Evolutionary conservation across 1,140 invertebrate genomes (phyloP), one percentile per base, ranked within the genome.

Genomic region (Conus betulinus): DNA sequence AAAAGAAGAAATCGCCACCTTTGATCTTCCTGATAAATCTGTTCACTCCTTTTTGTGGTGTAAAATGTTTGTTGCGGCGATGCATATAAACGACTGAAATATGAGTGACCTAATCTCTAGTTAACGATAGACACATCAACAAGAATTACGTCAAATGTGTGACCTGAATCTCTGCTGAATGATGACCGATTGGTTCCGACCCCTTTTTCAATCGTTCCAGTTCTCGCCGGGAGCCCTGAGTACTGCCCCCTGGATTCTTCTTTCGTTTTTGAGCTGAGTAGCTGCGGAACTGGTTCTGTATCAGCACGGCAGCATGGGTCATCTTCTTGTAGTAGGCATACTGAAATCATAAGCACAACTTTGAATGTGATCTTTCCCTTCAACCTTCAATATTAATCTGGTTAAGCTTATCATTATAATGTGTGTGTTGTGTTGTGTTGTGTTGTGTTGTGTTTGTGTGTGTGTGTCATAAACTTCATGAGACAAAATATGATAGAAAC

Each of bases 181-280:
- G 82, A 94, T 94, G 67, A 95, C 94, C 76, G 94, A 94, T 84
- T 94, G 94, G 89, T 94, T 94, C n/a, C 93, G 91, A n/a, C 55
- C 94, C 94, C 89, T 94, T 94, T 89, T 95, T 95, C 60, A 94
- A 89, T 53, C 94, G 88, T 89, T 95, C 94, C 57, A 96, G 96
- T 92, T 97, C 96, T 91, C 97, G 97, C 96, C 96, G 98, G 95
- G 97, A 98, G 6, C 98, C 96, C 95, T 99, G 99, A 13, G 98
- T 98, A 94, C 99, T 99, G 95, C 99, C 98, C n/a, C 98, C 98
- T 93, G 98, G 98, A 0, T 98, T 98, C 96, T 98, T 97, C 93
- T 97, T 97, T 51, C 96, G 94, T 94, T 98, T 98, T 90, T 95
- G 94, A 93, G 94, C 95, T 76, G 94, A 94, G 95, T 98, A 98